A percentile compares a stretch with the other conserved stretches of the same genome.
Evolutionary conservation across 2,113 vertebrate species (phyloP).

Genomic region (Cavia aperea): DNA sequence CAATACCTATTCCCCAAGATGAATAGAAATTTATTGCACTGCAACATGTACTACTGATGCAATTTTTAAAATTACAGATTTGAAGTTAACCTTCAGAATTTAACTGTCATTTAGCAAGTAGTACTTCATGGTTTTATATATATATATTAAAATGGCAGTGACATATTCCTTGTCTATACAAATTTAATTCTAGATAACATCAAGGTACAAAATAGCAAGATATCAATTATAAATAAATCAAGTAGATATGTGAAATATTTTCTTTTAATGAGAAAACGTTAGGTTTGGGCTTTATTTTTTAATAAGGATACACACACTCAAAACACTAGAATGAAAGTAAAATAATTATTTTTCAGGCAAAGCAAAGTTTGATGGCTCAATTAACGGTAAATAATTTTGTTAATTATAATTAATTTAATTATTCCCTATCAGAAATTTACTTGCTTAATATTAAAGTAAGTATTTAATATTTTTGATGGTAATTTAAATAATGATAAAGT

Average conservation of each 20-base stretch:
- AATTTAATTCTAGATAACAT: not conserved
- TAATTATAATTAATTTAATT: not conserved
- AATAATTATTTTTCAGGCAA: not conserved
- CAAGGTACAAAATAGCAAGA: not conserved
- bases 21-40: not conserved
- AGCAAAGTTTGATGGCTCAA: not conserved
- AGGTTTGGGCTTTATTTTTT: not conserved
- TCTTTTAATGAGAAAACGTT: not conserved
- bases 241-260: not conserved
- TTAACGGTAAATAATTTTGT: not conserved
- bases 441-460: not conserved
- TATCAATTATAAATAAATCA: not conserved
- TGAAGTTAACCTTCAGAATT: slow-evolving; percentile 9
- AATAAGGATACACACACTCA: not conserved
- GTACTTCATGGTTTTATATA: not conserved
- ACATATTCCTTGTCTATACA: not conserved
- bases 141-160: not conserved
- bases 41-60: not conserved
- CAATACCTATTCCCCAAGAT: not conserved
- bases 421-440: not conserved
- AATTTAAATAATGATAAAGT: not conserved
- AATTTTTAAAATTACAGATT: not conserved
- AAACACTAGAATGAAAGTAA: not conserved
- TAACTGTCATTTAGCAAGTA: not conserved
- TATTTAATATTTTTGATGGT: not conserved